These are phyloP conservation scores for Linnaemya tessellans DNA, from an alignment of 2,888 invertebrate species.

Conservation along the genomic window DNA sequence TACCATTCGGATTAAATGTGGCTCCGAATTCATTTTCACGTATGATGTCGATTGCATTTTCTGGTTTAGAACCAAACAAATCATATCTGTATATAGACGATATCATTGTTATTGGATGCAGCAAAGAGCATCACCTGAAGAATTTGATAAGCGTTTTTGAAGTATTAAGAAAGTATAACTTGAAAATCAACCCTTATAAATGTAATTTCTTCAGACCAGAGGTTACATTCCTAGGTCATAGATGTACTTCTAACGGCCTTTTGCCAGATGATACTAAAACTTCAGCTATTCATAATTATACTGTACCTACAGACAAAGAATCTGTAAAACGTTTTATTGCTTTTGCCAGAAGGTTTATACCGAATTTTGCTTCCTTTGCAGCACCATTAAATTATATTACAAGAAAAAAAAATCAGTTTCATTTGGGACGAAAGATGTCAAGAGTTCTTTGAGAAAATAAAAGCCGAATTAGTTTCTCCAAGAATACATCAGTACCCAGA, in stretches of 20 bases:
- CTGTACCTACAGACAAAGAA: not conserved
- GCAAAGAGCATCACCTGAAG: too few relatives aligned
- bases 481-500: conserved; percentile 1
- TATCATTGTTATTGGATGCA: too few relatives aligned
- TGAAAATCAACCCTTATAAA: not conserved
- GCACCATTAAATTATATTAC: conserved; percentile 3
- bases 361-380: not conserved
- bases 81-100: too few relatives aligned
- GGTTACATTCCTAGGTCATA: conserved; percentile 1
- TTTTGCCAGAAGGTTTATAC: conserved; percentile 7
- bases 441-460: not conserved
- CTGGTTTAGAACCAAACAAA: too few relatives aligned
- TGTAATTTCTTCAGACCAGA: not conserved
- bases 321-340: not conserved
- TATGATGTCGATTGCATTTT: too few relatives aligned
- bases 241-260: not conserved
- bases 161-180: not conserved
- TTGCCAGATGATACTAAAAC: conserved; percentile 5
- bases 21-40: too few relatives aligned
- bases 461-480: not conserved
- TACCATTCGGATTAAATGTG: too few relatives aligned
- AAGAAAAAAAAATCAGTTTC: not conserved
- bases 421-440: conserved; percentile 2
- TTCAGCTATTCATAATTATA: not conserved
- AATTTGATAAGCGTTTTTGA: too few relatives aligned